Percentiles rank a stretch among this genome's conserved stretches.
Evolutionary conservation across 2,888 invertebrate species (phyloP).

Genomic region (Andrena trimmerana): DNA sequence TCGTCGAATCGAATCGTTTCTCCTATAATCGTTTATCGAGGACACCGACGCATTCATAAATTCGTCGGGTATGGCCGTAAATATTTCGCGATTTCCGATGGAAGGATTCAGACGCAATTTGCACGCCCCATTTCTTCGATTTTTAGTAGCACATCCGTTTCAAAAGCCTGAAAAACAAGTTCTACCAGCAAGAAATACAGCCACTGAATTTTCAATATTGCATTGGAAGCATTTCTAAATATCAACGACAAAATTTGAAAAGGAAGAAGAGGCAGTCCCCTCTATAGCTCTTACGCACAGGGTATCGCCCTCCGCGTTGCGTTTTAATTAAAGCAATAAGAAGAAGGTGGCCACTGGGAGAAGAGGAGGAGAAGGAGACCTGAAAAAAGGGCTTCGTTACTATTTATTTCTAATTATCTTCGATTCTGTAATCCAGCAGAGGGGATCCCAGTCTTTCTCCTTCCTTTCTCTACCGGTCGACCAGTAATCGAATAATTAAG

Average conservation of each 20-base stretch:
- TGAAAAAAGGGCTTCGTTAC: conserved; percentile 70
- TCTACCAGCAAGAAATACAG: background rate
- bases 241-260: background rate
- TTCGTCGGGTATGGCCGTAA: conserved; percentile 43
- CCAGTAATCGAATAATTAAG: conserved; percentile 84
- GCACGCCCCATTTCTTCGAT: background rate
- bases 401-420: conserved; percentile 85
- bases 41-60: conserved; percentile 41
- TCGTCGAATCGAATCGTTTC: conserved; percentile 46
- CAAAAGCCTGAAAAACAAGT: background rate
- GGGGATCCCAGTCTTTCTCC: conserved; percentile 58
- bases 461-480: conserved; percentile 50
- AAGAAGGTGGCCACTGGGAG: conserved; percentile 63
- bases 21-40: conserved; percentile 42
- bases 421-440: conserved; percentile 80
- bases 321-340: conserved; percentile 84
- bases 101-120: conserved; percentile 1
- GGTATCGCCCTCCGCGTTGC: conserved; percentile 57
- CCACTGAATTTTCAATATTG: background rate
- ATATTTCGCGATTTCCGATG: conserved; percentile 40
- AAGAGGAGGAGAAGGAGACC: background rate
- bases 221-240: background rate
- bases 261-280: conserved; percentile 22
- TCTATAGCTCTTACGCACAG: conserved; percentile 45
- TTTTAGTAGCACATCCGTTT: conserved; percentile 9